These are phyloP conservation scores for Hetaerina americana DNA, from an alignment of 1,140 invertebrate species.

Conservation along the genomic window DNA sequence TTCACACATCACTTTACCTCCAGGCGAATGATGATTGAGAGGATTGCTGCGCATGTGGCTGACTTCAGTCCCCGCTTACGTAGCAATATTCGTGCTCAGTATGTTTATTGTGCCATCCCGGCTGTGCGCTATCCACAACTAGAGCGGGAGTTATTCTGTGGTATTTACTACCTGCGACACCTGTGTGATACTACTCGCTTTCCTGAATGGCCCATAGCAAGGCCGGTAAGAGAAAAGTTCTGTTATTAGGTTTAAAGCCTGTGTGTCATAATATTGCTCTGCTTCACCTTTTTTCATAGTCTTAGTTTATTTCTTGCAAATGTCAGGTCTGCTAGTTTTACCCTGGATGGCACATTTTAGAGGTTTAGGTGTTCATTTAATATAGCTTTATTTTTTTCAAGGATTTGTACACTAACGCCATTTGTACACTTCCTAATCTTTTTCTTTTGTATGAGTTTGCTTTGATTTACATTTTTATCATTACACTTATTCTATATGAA, in stretches of 20 bases:
- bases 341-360: background rate
- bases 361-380: background rate
- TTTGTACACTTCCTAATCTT: no score
- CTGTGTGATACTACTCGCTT: slow-evolving; percentile 83
- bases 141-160: slow-evolving; percentile 94
- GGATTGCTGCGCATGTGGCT: slow-evolving; percentile 89
- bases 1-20: slow-evolving; percentile 14
- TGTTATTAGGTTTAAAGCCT: slow-evolving; percentile 20
- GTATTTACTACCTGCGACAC: slow-evolving; percentile 95
- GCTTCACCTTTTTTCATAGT: no score
- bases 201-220: slow-evolving; percentile 92
- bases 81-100: slow-evolving; percentile 87
- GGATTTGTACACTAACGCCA: no score
- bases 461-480: background rate
- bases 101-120: slow-evolving; percentile 95
- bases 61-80: slow-evolving; percentile 90
- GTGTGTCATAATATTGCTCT: slow-evolving; percentile 4
- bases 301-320: no score
- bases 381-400: background rate
- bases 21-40: slow-evolving; percentile 87
- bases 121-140: slow-evolving; percentile 90
- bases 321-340: no score
- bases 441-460: background rate
- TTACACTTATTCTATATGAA: no score
- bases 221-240: slow-evolving; percentile 54